Percentiles rank a stretch among this genome's conserved stretches.
Evolutionary conservation across 2,888 invertebrate species (phyloP).

Genomic region (Cosmopolites sordidus): DNA sequence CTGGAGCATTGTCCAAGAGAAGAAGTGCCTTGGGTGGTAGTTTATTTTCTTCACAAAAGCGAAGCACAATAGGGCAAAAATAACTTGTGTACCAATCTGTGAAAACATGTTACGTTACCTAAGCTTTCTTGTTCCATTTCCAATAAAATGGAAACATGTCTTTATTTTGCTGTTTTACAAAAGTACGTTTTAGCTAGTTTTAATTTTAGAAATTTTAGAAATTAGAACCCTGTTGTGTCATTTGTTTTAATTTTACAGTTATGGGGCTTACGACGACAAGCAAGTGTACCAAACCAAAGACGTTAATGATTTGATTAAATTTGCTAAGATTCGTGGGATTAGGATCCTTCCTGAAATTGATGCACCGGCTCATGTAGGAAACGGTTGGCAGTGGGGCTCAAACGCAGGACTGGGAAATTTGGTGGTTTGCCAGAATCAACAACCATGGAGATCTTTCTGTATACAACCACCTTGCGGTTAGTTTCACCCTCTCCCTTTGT

Average conservation of each 20-base stretch:
- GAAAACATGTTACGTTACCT: too few species aligned
- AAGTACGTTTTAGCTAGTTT: neutral
- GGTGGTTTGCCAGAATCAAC: constrained; percentile 61
- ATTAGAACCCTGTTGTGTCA: neutral
- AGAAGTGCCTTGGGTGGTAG: too few species aligned
- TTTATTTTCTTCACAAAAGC: too few species aligned
- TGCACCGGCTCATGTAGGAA: constrained; percentile 80
- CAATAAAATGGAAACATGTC: too few species aligned
- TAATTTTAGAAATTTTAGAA: neutral
- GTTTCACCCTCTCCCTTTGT: too few species aligned
- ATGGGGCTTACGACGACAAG: constrained; percentile 66
- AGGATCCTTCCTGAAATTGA: constrained; percentile 85
- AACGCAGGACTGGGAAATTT: constrained; percentile 58
- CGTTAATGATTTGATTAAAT: constrained; percentile 64
- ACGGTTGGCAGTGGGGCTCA: constrained; percentile 81
- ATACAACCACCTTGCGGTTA: constrained; percentile 74
- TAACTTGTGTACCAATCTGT: too few species aligned
- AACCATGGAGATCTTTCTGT: constrained; percentile 69
- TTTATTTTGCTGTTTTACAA: too few species aligned
- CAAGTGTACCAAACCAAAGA: constrained; percentile 67
- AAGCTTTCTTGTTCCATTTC: too few species aligned
- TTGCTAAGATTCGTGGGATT: constrained; percentile 76
- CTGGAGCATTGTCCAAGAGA: too few species aligned
- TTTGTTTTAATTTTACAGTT: constrained; percentile 48
- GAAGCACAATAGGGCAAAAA: too few species aligned